Evolutionary conservation across 2,113 vertebrate genomes (phyloP).

Genomic region (Calyptommatus sinebrachiatus): DNA sequence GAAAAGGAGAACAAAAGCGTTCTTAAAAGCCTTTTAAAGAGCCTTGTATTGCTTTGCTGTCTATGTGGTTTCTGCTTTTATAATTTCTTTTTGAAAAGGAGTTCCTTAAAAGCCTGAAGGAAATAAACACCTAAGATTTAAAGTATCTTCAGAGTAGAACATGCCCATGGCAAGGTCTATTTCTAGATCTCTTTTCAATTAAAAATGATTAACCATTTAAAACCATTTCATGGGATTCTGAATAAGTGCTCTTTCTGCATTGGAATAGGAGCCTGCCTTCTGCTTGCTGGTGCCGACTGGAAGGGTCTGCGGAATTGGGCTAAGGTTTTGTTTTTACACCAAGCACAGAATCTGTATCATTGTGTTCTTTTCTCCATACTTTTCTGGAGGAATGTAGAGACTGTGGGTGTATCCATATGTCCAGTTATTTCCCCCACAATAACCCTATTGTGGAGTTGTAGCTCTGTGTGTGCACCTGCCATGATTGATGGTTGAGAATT

Average conservation of each 20-base stretch:
- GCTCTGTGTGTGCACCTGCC: too few species aligned
- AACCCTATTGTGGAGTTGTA: neutral
- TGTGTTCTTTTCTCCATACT: too few species aligned
- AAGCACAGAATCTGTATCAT: neutral
- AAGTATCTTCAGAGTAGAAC: neutral
- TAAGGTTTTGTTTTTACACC: too few species aligned
- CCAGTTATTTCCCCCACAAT: neutral
- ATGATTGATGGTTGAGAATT: too few species aligned
- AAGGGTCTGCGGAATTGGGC: neutral
- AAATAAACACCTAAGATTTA: neutral
- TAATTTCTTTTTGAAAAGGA: neutral
- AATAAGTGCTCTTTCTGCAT: neutral
- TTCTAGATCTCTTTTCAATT: neutral
- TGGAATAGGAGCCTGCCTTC: neutral
- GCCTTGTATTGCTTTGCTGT: neutral
- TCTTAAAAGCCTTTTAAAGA: neutral
- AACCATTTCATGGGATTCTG: neutral
- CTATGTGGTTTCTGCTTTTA: neutral
- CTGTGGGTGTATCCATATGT: too few species aligned
- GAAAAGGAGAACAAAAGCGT: neutral
- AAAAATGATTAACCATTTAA: constrained; percentile 1
- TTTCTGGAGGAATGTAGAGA: too few species aligned
- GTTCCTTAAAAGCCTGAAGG: neutral
- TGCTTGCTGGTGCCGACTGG: too few species aligned
- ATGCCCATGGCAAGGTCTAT: constrained; percentile 4